phyloP scores from a whole-genome alignment of 2,888 invertebrate species.

The Temnothorax ravouxi region DNA sequence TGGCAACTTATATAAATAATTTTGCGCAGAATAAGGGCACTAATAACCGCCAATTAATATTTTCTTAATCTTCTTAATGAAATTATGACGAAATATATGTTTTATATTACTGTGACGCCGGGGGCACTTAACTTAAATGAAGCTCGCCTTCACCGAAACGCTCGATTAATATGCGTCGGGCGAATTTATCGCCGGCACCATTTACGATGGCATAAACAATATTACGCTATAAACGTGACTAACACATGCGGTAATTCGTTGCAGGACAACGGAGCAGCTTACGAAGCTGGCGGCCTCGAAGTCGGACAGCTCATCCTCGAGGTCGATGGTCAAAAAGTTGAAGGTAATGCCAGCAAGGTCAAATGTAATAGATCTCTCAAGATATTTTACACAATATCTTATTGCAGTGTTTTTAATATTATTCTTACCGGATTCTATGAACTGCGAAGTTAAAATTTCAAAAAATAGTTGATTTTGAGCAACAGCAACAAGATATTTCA shows the following conservation, averaged over 20 bases:
- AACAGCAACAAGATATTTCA: not conserved
- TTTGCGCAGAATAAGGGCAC: not conserved
- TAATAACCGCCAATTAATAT: constrained; percentile 10
- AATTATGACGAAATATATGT: not conserved
- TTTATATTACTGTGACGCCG: constrained; percentile 2
- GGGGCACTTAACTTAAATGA: constrained; percentile 20
- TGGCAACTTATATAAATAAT: not conserved
- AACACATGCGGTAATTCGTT: constrained; percentile 69
- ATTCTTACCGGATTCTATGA: not conserved
- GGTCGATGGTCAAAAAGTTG: constrained; percentile 92
- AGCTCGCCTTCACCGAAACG: constrained; percentile 14
- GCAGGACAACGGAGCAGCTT: constrained; percentile 98
- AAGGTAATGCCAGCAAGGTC: constrained; percentile 83
- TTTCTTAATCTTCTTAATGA: constrained; percentile 3
- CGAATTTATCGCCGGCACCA: constrained; percentile 37
- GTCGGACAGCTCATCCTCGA: constrained; percentile 98
- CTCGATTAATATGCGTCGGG: constrained; percentile 44
- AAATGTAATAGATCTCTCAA: not conserved
- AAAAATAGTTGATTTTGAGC: not conserved
- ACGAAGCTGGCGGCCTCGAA: constrained; percentile 96
- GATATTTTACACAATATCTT: not conserved
- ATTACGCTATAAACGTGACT: constrained; percentile 44
- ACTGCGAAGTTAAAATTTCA: not conserved
- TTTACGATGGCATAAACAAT: constrained; percentile 53
- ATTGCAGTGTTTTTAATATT: not conserved